Conservation (phyloP, 2,888 invertebrate genomes). For the Coremacera marginata region DNA sequence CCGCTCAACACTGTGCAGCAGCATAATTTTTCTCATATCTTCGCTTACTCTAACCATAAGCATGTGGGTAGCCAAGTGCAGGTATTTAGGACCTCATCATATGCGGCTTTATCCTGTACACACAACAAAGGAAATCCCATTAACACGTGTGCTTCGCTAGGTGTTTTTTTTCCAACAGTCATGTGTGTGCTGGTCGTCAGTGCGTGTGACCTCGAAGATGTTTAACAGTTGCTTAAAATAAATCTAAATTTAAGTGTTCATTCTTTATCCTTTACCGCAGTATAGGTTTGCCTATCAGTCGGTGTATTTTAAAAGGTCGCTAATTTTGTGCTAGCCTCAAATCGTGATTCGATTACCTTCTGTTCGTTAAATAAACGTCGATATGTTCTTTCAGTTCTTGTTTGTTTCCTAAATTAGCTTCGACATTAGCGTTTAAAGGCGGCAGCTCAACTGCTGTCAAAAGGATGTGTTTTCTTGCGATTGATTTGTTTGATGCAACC, state of each 20-base stretch:
- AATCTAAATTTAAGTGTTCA: neutral
- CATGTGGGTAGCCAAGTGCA: constrained; percentile 18
- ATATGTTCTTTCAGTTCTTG: neutral
- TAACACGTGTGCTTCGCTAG: constrained; percentile 33
- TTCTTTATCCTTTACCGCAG: neutral
- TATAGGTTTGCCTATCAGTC: neutral
- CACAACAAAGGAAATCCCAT: neutral
- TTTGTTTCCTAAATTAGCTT: constrained; percentile 26
- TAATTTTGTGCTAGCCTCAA: neutral
- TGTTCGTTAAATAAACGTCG: neutral
- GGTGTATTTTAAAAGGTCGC: neutral
- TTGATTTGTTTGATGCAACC: neutral
- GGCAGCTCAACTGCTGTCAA: neutral
- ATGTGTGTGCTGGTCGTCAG: neutral
- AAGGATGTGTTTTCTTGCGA: neutral
- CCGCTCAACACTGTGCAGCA: constrained; percentile 2
- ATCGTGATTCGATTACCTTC: constrained; percentile 5
- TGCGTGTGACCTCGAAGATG: neutral
- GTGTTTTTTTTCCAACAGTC: neutral
- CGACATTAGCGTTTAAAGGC: constrained; percentile 23
- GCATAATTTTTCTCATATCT: neutral
- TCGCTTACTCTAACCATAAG: constrained; percentile 14
- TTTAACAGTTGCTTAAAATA: constrained; percentile 11
- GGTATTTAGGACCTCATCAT: constrained; percentile 14
- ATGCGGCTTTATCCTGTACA: constrained; percentile 2